Conservation (phyloP, 2,797 vertebrate genomes). For the Phataginus tricuspis region DNA sequence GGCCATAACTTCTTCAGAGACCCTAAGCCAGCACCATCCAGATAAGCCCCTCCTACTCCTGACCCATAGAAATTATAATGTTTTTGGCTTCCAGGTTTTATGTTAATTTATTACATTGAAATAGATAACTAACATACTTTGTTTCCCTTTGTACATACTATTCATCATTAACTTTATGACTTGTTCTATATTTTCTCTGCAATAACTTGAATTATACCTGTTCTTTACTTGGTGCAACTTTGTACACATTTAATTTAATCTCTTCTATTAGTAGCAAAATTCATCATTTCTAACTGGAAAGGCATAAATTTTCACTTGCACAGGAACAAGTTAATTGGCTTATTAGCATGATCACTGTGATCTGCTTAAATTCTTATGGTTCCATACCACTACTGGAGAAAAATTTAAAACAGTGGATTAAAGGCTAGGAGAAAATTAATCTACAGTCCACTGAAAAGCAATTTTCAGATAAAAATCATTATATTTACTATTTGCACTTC, state of each 20-base stretch:
- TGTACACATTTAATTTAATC: slow-evolving; percentile 23
- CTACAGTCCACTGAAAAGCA: not conserved
- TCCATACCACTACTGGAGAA: not conserved
- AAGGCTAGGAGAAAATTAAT: not conserved
- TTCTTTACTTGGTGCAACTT: slow-evolving; percentile 31
- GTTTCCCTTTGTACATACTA: not conserved
- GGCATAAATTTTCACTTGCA: slow-evolving; percentile 14
- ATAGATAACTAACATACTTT: not conserved
- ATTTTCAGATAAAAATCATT: slow-evolving; percentile 6
- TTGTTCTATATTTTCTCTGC: slow-evolving; percentile 13
- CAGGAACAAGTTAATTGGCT: slow-evolving; percentile 6
- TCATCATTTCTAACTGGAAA: slow-evolving; percentile 27
- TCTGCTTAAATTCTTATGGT: not conserved
- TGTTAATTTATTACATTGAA: slow-evolving; percentile 7
- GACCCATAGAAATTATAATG: not conserved
- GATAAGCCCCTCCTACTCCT: not conserved
- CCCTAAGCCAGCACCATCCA: not conserved
- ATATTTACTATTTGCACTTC: not conserved
- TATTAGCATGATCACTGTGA: not conserved
- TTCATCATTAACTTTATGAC: slow-evolving; percentile 13
- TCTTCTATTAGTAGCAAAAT: slow-evolving; percentile 1
- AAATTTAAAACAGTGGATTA: not conserved
- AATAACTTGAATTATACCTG: slow-evolving; percentile 32
- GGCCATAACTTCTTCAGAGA: not conserved
- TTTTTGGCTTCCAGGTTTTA: not conserved